These are phyloP conservation scores for Gavia stellata DNA, from an alignment of 2,113 vertebrate species.

Conservation along the genomic window DNA sequence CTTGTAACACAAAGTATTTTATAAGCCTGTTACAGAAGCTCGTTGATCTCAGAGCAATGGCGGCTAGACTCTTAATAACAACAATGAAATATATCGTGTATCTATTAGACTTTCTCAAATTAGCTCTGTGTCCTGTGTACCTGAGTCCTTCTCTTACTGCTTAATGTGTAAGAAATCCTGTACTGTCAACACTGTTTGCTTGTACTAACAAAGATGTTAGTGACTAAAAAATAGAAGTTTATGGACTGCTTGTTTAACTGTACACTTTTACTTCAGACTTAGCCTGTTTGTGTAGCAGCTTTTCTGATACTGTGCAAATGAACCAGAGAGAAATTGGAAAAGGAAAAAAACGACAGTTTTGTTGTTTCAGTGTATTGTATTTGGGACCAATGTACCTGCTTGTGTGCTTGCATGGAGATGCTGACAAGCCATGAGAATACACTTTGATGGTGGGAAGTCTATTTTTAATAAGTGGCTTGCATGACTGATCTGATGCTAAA, in stretches of 20 bases:
- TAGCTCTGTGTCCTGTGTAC: neutral
- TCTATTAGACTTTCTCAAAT: neutral
- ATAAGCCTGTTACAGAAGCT: neutral
- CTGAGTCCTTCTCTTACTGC: neutral
- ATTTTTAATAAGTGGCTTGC: slow-evolving; percentile 43
- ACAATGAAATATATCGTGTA: neutral
- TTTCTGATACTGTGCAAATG: neutral
- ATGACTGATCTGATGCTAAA: slow-evolving; percentile 65
- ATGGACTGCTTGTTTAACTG: neutral
- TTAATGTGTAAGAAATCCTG: neutral
- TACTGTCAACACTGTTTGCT: neutral
- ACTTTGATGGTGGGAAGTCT: slow-evolving; percentile 11
- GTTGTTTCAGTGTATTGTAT: neutral
- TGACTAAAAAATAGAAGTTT: neutral
- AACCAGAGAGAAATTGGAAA: neutral
- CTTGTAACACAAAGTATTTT: neutral
- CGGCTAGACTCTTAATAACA: neutral
- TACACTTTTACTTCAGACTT: neutral
- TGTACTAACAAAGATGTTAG: neutral
- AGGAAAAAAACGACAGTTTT: neutral
- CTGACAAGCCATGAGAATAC: slow-evolving; percentile 4
- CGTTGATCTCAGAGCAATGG: neutral
- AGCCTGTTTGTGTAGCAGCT: neutral
- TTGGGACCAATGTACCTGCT: neutral
- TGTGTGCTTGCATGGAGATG: neutral